Base-by-base conservation (phyloP, 2,113 vertebrate species). In the Ictidomys tridecemlineatus region DNA sequence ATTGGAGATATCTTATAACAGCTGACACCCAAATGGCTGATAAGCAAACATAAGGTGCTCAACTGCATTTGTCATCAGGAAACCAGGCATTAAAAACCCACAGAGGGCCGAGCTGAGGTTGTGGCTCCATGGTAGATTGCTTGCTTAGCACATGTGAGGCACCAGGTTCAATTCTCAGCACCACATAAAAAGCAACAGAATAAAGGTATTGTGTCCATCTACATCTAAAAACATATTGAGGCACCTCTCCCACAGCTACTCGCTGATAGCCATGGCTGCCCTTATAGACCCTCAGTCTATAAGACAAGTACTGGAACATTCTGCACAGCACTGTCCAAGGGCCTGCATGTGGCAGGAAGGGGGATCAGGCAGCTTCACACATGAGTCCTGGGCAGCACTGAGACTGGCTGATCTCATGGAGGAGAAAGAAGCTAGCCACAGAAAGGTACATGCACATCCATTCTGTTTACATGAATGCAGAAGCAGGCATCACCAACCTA, bases 201-300 rank as follows among this genome's bases (percentile, higher is more conserved):
- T 51, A 51, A 51, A 45, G 45, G 45, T 45, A 45, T 51, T 51
- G 48, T 51, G 48, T 13, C 48, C 48, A 51, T 13, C 48, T 51
- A 13, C 48, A 51, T 12, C 48, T 51, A 51, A 51, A 51, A 45
- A 45, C 45, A 45, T 45, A n/a, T 9, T 17, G 34, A 16, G 22
- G 22, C 9, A 10, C 6, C 24, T 5, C n/a, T 5, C 26, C 5
- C 12, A 9, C 11, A 0, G 24, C 65, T 4, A 18, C 34, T 5
- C 10, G 10, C 6, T 76, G 42, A 78, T 30, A 37, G 89, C 63
- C 22, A 79, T n/a, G 11, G 30, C 14, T 18, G 3, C 32, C 37
- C 22, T 10, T 65, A 34, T 1, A 10, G 37, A 18, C 56, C 56
- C 56, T 58, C 56, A 58, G 56, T 58, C 8, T 4, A 4, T 6